Percentiles rank a stretch among this genome's conserved stretches.
Evolutionary conservation across 2,113 vertebrate genomes (phyloP).

Genomic region (Notothenia coriiceps): DNA sequence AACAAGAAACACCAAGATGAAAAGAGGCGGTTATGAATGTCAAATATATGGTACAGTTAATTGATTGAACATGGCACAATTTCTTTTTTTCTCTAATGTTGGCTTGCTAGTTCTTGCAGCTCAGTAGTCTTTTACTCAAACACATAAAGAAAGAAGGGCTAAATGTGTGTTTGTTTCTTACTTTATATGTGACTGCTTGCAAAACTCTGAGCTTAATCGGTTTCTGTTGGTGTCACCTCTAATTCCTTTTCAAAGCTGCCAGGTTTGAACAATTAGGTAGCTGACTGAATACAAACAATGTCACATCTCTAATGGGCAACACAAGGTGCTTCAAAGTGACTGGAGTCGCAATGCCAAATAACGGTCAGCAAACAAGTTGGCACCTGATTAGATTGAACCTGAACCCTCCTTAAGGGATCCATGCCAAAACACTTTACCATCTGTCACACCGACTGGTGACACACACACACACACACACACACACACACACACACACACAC

Average conservation of each 20-base stretch:
- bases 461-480: conserved; percentile 5
- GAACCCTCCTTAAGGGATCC: conserved; percentile 27
- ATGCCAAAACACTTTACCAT: conserved; percentile 18
- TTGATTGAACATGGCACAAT: background rate
- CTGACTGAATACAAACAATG: background rate
- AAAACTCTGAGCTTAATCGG: background rate
- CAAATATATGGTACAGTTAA: background rate
- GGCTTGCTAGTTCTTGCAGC: background rate
- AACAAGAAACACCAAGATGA: background rate
- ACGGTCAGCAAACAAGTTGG: background rate
- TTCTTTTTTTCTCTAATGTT: background rate
- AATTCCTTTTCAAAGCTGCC: background rate
- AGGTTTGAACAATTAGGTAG: background rate
- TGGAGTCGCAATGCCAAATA: background rate
- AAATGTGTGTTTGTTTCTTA: background rate
- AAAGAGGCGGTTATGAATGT: background rate
- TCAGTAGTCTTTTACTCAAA: background rate
- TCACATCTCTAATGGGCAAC: background rate
- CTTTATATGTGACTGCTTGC: background rate
- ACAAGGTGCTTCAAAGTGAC: conserved; percentile 13
- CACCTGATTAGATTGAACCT: conserved; percentile 47
- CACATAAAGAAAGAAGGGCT: background rate
- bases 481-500: conserved; percentile 22
- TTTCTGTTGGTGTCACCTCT: background rate
- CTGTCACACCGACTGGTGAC: conserved; percentile 49